phyloP scores from a whole-genome alignment of 2,113 vertebrate species.

The Thomomys bottae region DNA sequence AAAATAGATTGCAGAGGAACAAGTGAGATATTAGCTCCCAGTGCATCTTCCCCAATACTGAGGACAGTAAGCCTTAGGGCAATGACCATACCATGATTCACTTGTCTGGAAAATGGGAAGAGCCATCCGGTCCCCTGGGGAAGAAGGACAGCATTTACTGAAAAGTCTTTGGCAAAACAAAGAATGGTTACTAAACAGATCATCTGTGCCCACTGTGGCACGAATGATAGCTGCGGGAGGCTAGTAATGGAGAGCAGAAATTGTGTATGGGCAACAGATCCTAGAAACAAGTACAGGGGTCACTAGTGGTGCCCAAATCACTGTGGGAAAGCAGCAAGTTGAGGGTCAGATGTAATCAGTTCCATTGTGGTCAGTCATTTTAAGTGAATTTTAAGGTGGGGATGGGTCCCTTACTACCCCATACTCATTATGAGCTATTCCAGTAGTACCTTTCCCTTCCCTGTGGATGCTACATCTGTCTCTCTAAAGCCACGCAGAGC shows the following conservation, averaged over 20 bases:
- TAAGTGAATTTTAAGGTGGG: neutral
- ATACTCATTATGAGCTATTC: neutral
- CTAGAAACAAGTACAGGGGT: neutral
- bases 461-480: neutral
- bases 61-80: neutral
- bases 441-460: neutral
- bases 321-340: neutral
- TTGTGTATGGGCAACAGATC: neutral
- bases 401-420: neutral
- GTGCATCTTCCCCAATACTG: neutral
- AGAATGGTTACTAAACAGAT: neutral
- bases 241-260: neutral
- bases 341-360: neutral
- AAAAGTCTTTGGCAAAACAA: neutral
- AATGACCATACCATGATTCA: neutral
- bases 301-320: neutral
- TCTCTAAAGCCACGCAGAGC: neutral
- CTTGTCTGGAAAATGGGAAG: neutral
- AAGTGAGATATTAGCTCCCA: neutral
- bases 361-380: neutral
- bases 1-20: constrained; percentile 61
- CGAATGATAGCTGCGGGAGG: neutral
- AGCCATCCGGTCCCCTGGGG: neutral
- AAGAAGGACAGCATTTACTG: neutral
- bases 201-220: neutral